Conservation (phyloP, 2,113 vertebrate species). For the Cettia cetti region DNA sequence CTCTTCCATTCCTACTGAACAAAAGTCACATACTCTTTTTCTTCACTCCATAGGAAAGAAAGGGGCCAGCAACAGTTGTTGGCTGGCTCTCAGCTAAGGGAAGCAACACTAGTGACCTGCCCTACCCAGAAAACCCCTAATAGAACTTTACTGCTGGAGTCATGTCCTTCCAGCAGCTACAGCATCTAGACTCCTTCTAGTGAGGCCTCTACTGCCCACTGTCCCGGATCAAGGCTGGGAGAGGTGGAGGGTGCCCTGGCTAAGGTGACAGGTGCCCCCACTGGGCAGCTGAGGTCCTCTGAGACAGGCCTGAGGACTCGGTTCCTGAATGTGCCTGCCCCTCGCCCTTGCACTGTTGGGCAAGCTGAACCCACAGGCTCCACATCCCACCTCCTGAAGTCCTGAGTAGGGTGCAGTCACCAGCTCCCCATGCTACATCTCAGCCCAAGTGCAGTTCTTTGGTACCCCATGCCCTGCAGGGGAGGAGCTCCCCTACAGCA, state of each 20-base stretch:
- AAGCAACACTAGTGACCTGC: not conserved
- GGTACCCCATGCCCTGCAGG: not conserved
- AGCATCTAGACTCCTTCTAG: not conserved
- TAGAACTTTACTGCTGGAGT: not conserved
- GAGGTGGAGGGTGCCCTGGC: not conserved
- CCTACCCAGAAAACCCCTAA: not conserved
- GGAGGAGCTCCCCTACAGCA: not conserved
- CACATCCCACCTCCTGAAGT: not conserved
- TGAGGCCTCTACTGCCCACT: not conserved
- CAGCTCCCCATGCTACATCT: not conserved
- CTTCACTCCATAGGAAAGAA: not conserved
- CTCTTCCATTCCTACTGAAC: not conserved
- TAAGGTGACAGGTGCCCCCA: not conserved
- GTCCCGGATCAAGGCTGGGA: not conserved
- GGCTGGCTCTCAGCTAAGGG: not conserved
- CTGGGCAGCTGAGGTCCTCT: not conserved
- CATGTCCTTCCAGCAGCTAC: not conserved
- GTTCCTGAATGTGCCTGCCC: not conserved
- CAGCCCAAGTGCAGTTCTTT: not conserved
- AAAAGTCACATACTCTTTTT: not conserved
- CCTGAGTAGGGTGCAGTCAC: fast-evolving
- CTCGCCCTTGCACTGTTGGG: not conserved
- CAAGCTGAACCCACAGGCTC: not conserved
- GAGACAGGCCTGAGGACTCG: not conserved
- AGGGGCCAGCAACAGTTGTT: not conserved